phyloP scores from a whole-genome alignment of 2,888 invertebrate genomes.

The Lycocerus yunnanus region DNA sequence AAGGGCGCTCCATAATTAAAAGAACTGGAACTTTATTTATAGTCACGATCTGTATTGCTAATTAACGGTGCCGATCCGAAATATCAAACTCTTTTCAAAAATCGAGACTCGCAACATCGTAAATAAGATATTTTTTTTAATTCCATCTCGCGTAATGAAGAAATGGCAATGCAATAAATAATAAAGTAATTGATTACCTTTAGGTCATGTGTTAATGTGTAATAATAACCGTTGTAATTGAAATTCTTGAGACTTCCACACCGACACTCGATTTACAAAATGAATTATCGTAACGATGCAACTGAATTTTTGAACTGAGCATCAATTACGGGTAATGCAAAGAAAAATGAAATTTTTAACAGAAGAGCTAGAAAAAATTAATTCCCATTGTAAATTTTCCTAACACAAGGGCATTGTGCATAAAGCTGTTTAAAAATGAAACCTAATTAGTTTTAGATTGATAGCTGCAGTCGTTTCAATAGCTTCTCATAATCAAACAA shows the following conservation, averaged over 20 bases:
- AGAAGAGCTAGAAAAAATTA: conserved; percentile 22
- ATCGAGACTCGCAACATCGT: conserved; percentile 6
- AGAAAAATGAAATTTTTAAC: not conserved
- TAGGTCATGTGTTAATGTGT: not conserved
- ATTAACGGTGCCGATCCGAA: conserved; percentile 55
- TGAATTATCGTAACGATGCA: not conserved
- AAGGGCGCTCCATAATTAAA: conserved; percentile 53
- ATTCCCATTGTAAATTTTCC: conserved; percentile 35
- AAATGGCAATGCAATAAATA: not conserved
- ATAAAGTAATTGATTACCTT: not conserved
- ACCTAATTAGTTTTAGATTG: conserved; percentile 39
- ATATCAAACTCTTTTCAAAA: conserved; percentile 44
- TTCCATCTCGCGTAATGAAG: not conserved
- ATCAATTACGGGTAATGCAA: not conserved
- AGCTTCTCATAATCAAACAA: conserved; percentile 38
- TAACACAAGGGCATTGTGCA: conserved; percentile 29
- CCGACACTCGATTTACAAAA: not conserved
- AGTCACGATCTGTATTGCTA: conserved; percentile 58
- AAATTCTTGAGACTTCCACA: not conserved
- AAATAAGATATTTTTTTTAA: not conserved
- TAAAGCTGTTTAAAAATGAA: conserved; percentile 36
- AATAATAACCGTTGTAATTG: not conserved
- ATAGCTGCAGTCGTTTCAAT: conserved; percentile 31
- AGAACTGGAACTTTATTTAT: conserved; percentile 56
- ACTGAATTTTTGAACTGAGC: not conserved